Evolutionary conservation across 2,113 vertebrate genomes (phyloP).

Genomic region (Myrmecobius fasciatus): DNA sequence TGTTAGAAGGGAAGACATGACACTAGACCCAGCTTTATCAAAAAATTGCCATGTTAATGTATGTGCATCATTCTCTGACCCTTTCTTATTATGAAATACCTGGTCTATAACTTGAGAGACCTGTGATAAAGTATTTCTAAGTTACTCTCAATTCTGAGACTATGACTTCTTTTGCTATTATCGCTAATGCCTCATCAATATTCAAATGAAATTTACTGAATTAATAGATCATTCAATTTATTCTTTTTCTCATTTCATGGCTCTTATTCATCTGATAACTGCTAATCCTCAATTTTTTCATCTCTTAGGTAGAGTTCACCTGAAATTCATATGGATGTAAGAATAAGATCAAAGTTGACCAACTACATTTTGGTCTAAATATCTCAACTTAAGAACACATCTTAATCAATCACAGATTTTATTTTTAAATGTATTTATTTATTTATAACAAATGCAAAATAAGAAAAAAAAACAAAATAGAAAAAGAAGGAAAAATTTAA

Average conservation of each 20-base stretch:
- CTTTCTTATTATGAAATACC: background rate
- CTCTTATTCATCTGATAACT: background rate
- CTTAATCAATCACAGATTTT: background rate
- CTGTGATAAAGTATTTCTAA: background rate
- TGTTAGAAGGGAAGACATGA: background rate
- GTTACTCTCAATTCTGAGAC: background rate
- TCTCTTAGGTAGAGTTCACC: background rate
- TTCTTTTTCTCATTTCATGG: background rate
- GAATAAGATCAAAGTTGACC: background rate
- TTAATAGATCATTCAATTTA: background rate
- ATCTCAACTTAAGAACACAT: background rate
- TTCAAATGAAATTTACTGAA: background rate
- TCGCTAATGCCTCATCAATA: background rate
- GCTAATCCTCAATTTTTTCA: background rate
- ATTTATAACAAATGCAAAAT: too few relatives aligned
- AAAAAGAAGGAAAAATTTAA: too few relatives aligned
- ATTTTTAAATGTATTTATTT: too few relatives aligned
- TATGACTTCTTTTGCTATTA: background rate
- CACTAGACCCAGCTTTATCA: background rate
- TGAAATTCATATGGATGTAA: background rate
- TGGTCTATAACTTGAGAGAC: background rate
- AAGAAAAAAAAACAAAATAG: too few relatives aligned
- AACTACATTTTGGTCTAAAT: background rate
- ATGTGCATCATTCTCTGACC: background rate
- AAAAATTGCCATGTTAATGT: background rate